These are phyloP conservation scores for Ceratosolen solmsi DNA, from an alignment of 1,140 invertebrate genomes.

Conservation along the genomic window DNA sequence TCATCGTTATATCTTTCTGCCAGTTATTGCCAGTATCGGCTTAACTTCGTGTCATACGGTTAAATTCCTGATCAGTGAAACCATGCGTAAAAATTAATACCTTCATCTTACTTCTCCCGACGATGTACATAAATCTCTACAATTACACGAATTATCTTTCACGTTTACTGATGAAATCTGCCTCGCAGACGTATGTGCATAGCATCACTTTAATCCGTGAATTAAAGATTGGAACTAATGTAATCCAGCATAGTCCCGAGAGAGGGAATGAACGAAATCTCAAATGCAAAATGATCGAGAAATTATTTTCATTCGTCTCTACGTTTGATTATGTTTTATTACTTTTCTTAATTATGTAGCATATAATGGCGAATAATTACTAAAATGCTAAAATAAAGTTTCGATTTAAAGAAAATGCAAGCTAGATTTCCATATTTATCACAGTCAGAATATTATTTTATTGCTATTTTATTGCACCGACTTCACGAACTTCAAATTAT, in stretches of 20 bases:
- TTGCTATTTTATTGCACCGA: too few relatives aligned
- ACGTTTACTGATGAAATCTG: neutral
- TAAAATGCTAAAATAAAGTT: too few relatives aligned
- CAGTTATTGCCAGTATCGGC: neutral
- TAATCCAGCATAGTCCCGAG: neutral
- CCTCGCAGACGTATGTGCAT: neutral
- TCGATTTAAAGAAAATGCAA: too few relatives aligned
- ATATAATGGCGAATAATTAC: too few relatives aligned
- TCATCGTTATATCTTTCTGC: neutral
- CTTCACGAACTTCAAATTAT: too few relatives aligned
- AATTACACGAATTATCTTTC: neutral
- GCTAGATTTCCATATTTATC: too few relatives aligned
- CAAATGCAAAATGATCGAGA: neutral
- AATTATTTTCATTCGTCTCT: neutral
- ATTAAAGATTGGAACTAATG: neutral
- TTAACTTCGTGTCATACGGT: neutral
- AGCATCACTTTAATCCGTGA: neutral
- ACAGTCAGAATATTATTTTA: too few relatives aligned
- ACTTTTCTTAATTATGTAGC: too few relatives aligned
- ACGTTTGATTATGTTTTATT: too few relatives aligned
- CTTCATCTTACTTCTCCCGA: neutral
- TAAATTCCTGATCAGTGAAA: neutral
- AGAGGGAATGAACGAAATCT: neutral
- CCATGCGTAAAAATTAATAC: slow-evolving; percentile 3
- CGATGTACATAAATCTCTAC: neutral